Base-by-base conservation (phyloP, 2,113 vertebrate species). In the Menura novaehollandiae region DNA sequence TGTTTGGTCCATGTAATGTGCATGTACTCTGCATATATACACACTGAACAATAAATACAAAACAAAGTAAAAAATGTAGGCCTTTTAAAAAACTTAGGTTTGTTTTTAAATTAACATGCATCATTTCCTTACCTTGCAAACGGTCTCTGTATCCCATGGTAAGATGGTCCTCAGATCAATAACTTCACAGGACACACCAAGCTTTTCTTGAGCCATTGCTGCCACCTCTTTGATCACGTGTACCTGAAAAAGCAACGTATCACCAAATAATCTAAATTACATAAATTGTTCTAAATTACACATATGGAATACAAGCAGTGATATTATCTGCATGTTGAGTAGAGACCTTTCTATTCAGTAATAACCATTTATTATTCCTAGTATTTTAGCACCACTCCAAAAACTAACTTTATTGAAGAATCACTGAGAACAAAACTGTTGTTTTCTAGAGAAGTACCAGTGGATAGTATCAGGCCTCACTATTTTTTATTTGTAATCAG, bases 111-210 rank as follows among this genome's bases (percentile, higher is more conserved):
- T 62, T 66, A 68, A 46, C 2, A 21, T 11, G 6, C 4, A 71
- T 44, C 6, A 55, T 60, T 72, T 83, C 39, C 73, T 94, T 98
- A 99, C 99, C 98, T 99, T 99, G 93, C 99, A 99, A 95, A 99
- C 55, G 0, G 99, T 99, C 72, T 99, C 99, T 44, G 92, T 60
- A 96, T 99, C 99, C 99, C 99, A 99, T 46, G 99, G 99, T 79
- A 99, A 94, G 96, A 99, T 99, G 23, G 99, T 99, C 95, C 98
- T 99, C 37, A 99, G 97, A 93, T 99, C 99, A 56, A 99, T 99
- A 92, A 99, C 89, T 97, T 99, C 99, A 91, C 99, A 99, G 43
- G 99, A 99, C 27, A 99, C 98, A 30, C 99, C 99, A 71, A 99
- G 98, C 82, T 99, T 99, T 95, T 99, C 99, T 91, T 99, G 99